These are phyloP conservation scores for Protobothrops mucrosquamatus DNA, from an alignment of 2,113 vertebrate genomes.

Conservation along the genomic window DNA sequence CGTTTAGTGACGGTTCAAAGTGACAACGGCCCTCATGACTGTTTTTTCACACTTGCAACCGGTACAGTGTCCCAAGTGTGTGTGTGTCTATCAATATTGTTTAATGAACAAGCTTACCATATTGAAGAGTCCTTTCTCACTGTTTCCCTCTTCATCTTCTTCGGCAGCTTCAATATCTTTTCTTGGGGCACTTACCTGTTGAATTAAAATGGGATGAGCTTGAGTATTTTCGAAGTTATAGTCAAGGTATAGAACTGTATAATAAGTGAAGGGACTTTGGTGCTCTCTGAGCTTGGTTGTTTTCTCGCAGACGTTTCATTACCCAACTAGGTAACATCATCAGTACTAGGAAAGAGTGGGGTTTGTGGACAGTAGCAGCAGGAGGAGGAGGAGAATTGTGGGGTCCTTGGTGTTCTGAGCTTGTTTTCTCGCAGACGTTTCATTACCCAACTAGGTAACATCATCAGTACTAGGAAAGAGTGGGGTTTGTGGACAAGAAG, in stretches of 20 bases:
- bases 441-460: no score
- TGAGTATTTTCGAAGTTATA: not conserved
- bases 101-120: slow-evolving; percentile 76
- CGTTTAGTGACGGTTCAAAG: no score
- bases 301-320: not conserved
- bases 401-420: no score
- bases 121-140: slow-evolving; percentile 84
- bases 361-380: no score
- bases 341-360: no score
- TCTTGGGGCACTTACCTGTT: slow-evolving; percentile 84
- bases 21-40: no score
- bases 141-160: slow-evolving; percentile 64
- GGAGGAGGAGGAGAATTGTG: no score
- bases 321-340: not conserved
- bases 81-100: not conserved
- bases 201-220: not conserved
- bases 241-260: not conserved
- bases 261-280: not conserved
- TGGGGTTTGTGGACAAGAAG: no score
- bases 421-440: no score
- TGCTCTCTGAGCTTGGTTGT: not conserved
- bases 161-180: slow-evolving; percentile 85
- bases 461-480: no score
- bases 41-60: no score
- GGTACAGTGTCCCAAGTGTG: not conserved